Base-by-base conservation (phyloP, 2,797 vertebrate genomes). In the Austrolebias charrua region DNA sequence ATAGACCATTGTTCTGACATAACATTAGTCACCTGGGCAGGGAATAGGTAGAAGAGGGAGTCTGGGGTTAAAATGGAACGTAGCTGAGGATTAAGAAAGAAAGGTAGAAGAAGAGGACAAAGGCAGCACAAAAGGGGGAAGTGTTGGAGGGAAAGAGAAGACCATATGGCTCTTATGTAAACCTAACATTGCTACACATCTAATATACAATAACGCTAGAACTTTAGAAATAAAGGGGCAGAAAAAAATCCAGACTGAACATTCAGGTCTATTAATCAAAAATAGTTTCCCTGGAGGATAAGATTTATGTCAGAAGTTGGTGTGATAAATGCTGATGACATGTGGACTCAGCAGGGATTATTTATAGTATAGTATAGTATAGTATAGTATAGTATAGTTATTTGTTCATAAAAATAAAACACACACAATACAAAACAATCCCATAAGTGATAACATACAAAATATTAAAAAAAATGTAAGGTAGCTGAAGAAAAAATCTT, bases 1-100 rank as follows among this genome's bases (percentile, higher is more conserved):
- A 88, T 84, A 82, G 79, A 61, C 85, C 80, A 90, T 90, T 91
- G 87, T 91, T 88, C 79, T 85, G 79, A 76, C 60, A 64, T 73
- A 61, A 75, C 88, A 90, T 91, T 88, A 90, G 65, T 92, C 88
- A 91, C 71, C 68, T 72, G 66, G 47, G 60, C 52, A 68, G 72
- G 82, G 69, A 81, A 84, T 66, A 78, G 70, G 74, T 68, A 82
- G 72, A 66, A 56, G 19, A 51, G 48, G 64, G 75, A 59, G 42
- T 64, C 51, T 75, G 77, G 66, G 70, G 71, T 47, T 55, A n/a
- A 62, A 62, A 71, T 52, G 60, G 66, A 72, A 49, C 51, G 51
- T 55, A 58, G 45, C 69, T 10, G 58, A 52, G 64, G 68, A 71
- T 71, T 57, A 47, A 60, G 63, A 63, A 64, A 69, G 65, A 61